Evolutionary conservation across 2,888 invertebrate genomes (phyloP), one percentile per base, ranked within the genome.

Genomic region (Cetonia aurata): DNA sequence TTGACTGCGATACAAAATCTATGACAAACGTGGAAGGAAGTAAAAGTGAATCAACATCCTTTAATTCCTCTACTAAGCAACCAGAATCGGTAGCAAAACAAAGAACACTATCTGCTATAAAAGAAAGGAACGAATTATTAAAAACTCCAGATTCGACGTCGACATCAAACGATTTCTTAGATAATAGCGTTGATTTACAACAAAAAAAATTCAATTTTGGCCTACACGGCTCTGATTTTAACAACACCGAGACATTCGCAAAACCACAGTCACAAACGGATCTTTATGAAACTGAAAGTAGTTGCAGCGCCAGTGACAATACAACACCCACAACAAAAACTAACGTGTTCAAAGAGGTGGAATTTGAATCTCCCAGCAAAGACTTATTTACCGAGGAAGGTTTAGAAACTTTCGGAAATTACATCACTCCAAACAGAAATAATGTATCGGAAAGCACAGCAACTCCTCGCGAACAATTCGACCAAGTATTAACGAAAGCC

Each of bases 271-370:
- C 41, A n/a, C 56, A 59, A 19, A 42, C 73, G 6, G 81, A 82
- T 57, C 73, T 73, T 57, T 82, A 77, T 62, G 83, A 83, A 75
- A 82, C 80, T 6, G 83, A 81, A 67, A 82, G 82, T 73, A 80
- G 80, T 72, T 80, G 78, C 37, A 81, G 81, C 46, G 78, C 80
- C 0, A 79, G 75, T 56, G 79, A 79, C 55, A 72, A 75, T 10
- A 79, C 76, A 62, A 62, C 70, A 1, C 73, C 77, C n/a, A n/a
- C n/a, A 9, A 72, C 80, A 12, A 80, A 82, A 74, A 76, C 78
- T 9, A 76, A 76, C 10, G 79, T 81, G n/a, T 83, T 83, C 74
- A 79, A 78, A 73, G 81, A 81, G 60, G 75, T 81, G 6, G 82
- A 82, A 46, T 83, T 83, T 74, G 75, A 75, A 41, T 57, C 62